These are phyloP conservation scores for Equus quagga DNA, from an alignment of 2,113 vertebrate species.

Conservation along the genomic window DNA sequence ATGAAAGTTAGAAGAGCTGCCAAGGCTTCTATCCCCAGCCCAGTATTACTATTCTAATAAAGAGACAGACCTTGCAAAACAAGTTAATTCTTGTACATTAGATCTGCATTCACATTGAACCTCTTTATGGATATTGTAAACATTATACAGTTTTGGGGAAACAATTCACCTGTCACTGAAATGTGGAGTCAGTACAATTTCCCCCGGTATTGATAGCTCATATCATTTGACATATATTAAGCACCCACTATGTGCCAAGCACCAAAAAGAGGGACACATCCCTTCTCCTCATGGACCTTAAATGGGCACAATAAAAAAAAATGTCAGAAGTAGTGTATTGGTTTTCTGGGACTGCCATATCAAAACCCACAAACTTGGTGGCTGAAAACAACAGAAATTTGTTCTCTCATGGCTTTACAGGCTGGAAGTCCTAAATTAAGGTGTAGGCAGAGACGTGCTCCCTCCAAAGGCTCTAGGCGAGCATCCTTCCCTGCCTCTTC, in stretches of 20 bases:
- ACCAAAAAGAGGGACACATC: not conserved
- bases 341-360: not conserved
- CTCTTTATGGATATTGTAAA: not conserved
- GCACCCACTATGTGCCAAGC: not conserved
- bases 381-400: not conserved
- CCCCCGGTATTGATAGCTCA: not conserved
- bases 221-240: not conserved
- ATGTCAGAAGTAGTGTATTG: not conserved
- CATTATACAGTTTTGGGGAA: not conserved
- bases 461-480: not conserved
- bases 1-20: constrained; percentile 34
- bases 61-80: constrained; percentile 43
- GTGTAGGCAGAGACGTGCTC: not conserved
- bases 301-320: not conserved
- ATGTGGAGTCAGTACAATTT: not conserved
- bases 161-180: not conserved
- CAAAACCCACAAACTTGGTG: not conserved
- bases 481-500: not conserved
- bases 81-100: constrained; percentile 14
- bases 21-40: not conserved
- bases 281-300: not conserved
- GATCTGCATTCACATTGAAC: not conserved
- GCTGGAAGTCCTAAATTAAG: not conserved
- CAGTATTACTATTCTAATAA: constrained; percentile 26
- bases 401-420: not conserved